phyloP scores from a whole-genome alignment of 2,113 vertebrate genomes.

The Aegypius monachus region DNA sequence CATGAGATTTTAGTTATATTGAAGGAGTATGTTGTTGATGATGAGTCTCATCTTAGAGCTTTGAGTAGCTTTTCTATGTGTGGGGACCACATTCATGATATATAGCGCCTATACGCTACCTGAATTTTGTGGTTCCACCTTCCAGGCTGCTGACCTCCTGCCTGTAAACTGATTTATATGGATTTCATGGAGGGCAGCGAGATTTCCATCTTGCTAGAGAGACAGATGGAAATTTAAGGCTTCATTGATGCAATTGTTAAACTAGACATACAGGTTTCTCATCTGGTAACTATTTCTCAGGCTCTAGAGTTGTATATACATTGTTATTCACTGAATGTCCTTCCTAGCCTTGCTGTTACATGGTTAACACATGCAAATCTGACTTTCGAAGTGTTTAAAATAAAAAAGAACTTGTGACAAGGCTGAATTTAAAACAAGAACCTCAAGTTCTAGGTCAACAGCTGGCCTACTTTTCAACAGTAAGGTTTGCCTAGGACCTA shows the following conservation, averaged over 20 bases:
- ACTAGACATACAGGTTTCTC: conserved; percentile 6
- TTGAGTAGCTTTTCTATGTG: neutral
- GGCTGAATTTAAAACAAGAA: neutral
- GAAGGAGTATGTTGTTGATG: neutral
- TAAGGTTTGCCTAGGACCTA: neutral
- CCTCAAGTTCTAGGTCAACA: neutral
- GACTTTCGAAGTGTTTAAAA: neutral
- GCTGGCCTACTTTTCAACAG: neutral
- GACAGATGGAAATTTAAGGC: conserved; percentile 14
- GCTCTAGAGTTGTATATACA: accelerated
- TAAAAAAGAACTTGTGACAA: neutral
- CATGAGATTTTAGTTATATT: neutral
- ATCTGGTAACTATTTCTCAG: neutral
- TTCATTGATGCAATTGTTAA: neutral
- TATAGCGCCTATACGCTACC: accelerated
- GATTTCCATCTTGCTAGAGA: conserved; percentile 13
- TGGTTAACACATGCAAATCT: neutral
- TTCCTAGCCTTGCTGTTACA: neutral
- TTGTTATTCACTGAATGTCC: neutral
- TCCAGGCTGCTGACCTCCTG: neutral
- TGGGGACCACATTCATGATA: neutral
- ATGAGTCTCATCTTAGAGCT: neutral
- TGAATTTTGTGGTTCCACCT: neutral
- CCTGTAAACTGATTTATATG: neutral
- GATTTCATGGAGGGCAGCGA: neutral